Evolutionary conservation across 2,888 invertebrate species (phyloP), one percentile per base, ranked within the genome.

Genomic region (Agonopterix heracliana): DNA sequence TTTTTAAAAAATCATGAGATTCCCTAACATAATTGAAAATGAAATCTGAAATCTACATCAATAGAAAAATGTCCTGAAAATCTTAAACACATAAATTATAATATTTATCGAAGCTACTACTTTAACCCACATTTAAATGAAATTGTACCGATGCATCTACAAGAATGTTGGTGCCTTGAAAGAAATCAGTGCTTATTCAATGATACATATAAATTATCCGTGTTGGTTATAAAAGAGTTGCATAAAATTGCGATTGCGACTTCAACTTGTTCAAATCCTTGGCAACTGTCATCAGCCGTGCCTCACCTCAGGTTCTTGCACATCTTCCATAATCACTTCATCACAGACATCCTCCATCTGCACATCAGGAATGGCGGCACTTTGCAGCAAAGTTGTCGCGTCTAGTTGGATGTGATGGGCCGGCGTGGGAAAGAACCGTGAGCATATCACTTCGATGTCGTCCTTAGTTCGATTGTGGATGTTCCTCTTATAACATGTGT

Each of bases 391-490:
- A 13, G 94, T 92, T 11, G 95, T 92, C 9, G 96, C 91, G 75
- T 98, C 97, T 54, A 98, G 78, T 56, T 92, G 90, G 34, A 95
- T 92, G 74, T 95, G 95, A 71, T 95, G 93, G n/a, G 89, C 68
- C 0, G 98, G 98, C 0, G 96, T 95, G 9, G 90, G 78, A 74
- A 94, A 93, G 92, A 96, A 97, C 46, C 90, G 90, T 52, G 91
- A 78, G 42, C 92, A 84, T 53, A 96, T 91, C 56, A 90, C 89
- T 66, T 94, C 90, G 43, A 98, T 94, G 51, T 98, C 97, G 1
- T 91, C 90, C 62, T 94, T 90, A 0, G 90, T 91, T 45, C 98
- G 91, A 56, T 93, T 91, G 76, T 98, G 98, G 50, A 94, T 92
- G 79, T 98, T 98, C 52, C 96, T 91, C 73, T 94, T 94, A 50